A percentile compares a stretch with the other conserved stretches of the same genome.
Conservation (phyloP, 2,113 vertebrate genomes). For the Tetrao urogallus region DNA sequence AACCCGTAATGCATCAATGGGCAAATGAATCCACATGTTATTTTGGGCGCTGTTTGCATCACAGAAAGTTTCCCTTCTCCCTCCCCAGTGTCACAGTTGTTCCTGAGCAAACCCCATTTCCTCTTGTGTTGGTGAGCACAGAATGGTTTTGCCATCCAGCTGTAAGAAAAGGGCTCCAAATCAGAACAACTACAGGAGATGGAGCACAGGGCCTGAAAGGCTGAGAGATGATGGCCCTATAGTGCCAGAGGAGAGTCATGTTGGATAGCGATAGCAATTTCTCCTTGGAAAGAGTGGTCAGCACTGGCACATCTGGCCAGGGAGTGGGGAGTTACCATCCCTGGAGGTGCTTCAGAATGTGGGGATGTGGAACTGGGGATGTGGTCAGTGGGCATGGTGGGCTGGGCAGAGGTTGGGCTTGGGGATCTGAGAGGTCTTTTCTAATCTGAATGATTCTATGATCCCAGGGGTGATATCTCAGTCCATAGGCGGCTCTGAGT, state of each 20-base stretch:
- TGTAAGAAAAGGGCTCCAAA: accelerated
- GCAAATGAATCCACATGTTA: not conserved
- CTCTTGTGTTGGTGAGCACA: accelerated
- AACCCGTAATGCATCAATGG: not conserved
- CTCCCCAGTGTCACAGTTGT: not conserved
- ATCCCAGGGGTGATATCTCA: not conserved
- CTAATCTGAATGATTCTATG: too few relatives aligned
- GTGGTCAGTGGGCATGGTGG: too few relatives aligned
- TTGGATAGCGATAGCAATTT: too few relatives aligned
- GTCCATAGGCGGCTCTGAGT: not conserved
- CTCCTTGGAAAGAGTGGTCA: too few relatives aligned
- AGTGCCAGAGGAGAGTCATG: too few relatives aligned
- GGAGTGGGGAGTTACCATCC: too few relatives aligned
- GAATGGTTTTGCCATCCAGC: not conserved
- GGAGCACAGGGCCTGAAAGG: not conserved
- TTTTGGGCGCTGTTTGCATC: conserved; percentile 19
- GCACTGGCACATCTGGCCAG: too few relatives aligned
- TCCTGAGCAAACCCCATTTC: not conserved
- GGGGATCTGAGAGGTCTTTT: too few relatives aligned
- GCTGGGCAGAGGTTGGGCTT: too few relatives aligned
- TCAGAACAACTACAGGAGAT: not conserved
- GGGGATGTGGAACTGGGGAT: too few relatives aligned
- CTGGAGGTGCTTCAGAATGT: too few relatives aligned
- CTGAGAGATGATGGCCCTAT: too few relatives aligned
- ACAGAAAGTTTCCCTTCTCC: conserved; percentile 13